phyloP scores from a whole-genome alignment of 2,797 vertebrate species.

The Apogon talboti region DNA sequence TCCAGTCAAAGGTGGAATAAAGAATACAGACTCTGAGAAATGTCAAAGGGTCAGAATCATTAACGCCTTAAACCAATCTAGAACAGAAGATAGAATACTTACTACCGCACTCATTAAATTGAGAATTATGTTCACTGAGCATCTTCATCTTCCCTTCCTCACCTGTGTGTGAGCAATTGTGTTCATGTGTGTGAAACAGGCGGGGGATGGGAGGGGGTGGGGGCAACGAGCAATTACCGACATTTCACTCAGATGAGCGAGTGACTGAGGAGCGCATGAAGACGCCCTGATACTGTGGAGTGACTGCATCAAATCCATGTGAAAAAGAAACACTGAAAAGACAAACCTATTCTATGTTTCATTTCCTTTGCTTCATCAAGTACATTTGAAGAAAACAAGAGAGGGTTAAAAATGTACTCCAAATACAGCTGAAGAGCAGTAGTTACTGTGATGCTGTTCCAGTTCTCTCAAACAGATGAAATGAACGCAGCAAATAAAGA shows the following conservation, averaged over 20 bases:
- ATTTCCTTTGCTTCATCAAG: neutral
- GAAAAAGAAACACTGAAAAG: slow-evolving; percentile 1
- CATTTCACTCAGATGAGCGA: slow-evolving; percentile 28
- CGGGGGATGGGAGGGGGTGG: neutral
- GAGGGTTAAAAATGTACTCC: too few species aligned
- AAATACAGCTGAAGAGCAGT: too few species aligned
- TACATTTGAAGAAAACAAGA: too few species aligned
- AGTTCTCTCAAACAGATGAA: neutral
- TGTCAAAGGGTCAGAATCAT: neutral
- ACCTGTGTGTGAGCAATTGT: slow-evolving; percentile 19
- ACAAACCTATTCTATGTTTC: slow-evolving; percentile 8
- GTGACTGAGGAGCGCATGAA: slow-evolving; percentile 14
- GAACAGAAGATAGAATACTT: neutral
- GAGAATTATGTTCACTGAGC: slow-evolving; percentile 6
- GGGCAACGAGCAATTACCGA: slow-evolving; percentile 27
- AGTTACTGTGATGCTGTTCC: too few species aligned
- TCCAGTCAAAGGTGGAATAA: neutral
- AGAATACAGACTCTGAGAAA: neutral
- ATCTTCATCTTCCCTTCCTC: slow-evolving; percentile 2
- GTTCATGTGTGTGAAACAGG: slow-evolving; percentile 2
- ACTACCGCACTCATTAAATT: slow-evolving; percentile 2
- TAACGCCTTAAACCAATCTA: neutral
- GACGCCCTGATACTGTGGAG: neutral
- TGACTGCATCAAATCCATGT: slow-evolving; percentile 10
- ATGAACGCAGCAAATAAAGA: neutral